Percentiles rank a stretch among this genome's conserved stretches.
These are phyloP conservation scores for Trichogramma evanescens DNA, from an alignment of 2,888 invertebrate species.

Conservation along the genomic window DNA sequence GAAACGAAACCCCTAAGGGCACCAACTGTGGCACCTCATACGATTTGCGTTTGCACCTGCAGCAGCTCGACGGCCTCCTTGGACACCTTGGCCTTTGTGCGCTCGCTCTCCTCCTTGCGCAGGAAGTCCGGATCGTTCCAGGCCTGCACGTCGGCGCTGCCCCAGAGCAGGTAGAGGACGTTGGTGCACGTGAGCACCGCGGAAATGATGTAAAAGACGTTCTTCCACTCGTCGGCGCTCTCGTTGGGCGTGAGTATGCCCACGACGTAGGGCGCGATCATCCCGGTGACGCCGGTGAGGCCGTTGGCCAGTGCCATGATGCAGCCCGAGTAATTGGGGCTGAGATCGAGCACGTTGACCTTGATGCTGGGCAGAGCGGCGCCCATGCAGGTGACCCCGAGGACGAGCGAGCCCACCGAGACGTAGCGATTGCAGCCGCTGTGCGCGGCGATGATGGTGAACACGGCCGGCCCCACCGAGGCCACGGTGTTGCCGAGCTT, in stretches of 20 bases:
- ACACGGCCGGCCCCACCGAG: slow-evolving; percentile 48
- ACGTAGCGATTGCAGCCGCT: slow-evolving; percentile 44
- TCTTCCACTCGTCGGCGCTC: slow-evolving; percentile 58
- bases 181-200: slow-evolving; percentile 62
- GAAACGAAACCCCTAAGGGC: too few relatives aligned
- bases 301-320: slow-evolving; percentile 52
- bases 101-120: slow-evolving; percentile 21
- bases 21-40: too few relatives aligned
- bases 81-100: background rate
- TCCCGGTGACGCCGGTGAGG: slow-evolving; percentile 66
- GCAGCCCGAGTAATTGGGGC: slow-evolving; percentile 49
- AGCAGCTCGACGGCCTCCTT: background rate
- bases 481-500: slow-evolving; percentile 50
- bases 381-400: slow-evolving; percentile 49
- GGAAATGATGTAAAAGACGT: slow-evolving; percentile 74
- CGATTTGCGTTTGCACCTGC: background rate
- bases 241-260: slow-evolving; percentile 53
- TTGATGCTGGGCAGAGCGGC: slow-evolving; percentile 50
- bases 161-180: slow-evolving; percentile 61
- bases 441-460: slow-evolving; percentile 49
- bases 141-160: slow-evolving; percentile 66
- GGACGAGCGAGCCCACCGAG: slow-evolving; percentile 46
- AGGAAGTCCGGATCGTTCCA: slow-evolving; percentile 63
- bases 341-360: slow-evolving; percentile 48
- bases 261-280: slow-evolving; percentile 62